Evolutionary conservation across 1,140 invertebrate genomes (phyloP), one percentile per base, ranked within the genome.

Genomic region (Carposina sasakii): DNA sequence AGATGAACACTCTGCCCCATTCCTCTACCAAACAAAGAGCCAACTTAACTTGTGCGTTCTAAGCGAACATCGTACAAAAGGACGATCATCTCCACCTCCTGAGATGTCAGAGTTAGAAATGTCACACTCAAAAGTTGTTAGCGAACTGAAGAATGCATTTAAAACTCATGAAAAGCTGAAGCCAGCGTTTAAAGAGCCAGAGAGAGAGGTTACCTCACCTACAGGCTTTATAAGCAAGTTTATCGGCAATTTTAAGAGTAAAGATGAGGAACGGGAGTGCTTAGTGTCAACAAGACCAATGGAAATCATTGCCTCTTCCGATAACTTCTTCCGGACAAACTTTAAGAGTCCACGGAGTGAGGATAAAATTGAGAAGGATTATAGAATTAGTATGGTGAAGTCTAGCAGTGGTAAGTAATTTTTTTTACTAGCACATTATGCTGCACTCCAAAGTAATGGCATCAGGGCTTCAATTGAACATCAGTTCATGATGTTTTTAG

Each of bases 1-100:
- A 54, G 92, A 94, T 71, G 92, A 94, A 67, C 91, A 93, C 67
- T 93, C 92, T 0, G 91, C 89, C 26, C 92, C 92, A 15, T 95
- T 94, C 79, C 88, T 91, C 0, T 94, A 92, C 78, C 90, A 92
- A 76, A 93, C 92, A 0, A 89, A 89, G 62, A 94, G 92, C 21
- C 93, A 94, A 69, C 87, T 93, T 57, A 91, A 93, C 78, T 71
- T 93, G 1, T 89, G 86, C 54, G 66, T 89, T 30, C 76, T 87
- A 46, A 70, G 59, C 10, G 73, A 84, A 26, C 64, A 70, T 43
- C 60, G 70, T 36, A 54, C 60, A 3, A 49, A 54, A 1, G 76
- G 71, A 53, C 61, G 63, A 6, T 63, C 63, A 10, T 74, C 76
- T 0, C 71, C 74, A 1, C 68, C 71, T 5, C 76, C 73, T 0